Evolutionary conservation across 2,888 invertebrate species (phyloP).

Genomic region (Cataglyphis rosenhaueri): DNA sequence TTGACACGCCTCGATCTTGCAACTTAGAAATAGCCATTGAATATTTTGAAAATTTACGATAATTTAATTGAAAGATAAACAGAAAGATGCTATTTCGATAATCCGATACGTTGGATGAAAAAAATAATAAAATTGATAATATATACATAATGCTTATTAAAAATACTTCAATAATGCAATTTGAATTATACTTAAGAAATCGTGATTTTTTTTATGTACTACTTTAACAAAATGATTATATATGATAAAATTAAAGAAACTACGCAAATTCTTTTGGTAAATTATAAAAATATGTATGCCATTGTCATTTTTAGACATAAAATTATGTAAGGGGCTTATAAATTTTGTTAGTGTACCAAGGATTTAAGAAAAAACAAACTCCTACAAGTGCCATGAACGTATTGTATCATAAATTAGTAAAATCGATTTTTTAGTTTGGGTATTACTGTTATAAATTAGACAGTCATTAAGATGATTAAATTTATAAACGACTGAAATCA

Average conservation of each 20-base stretch:
- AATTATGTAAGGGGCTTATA: background rate
- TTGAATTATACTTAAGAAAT: background rate
- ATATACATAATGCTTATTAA: too few relatives aligned
- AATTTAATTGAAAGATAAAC: background rate
- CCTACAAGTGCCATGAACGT: background rate
- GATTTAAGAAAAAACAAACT: background rate
- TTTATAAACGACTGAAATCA: background rate
- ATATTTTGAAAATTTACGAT: background rate
- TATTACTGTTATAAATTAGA: background rate
- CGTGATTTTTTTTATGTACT: background rate
- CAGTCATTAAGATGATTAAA: background rate
- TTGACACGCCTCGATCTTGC: background rate
- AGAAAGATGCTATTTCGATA: background rate
- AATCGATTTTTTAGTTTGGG: background rate
- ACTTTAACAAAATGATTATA: background rate
- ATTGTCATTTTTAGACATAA: background rate
- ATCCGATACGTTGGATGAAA: background rate
- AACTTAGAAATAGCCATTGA: background rate
- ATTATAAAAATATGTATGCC: background rate
- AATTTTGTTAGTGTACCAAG: background rate
- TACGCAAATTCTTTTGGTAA: background rate
- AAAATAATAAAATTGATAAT: too few relatives aligned
- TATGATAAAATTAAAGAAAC: background rate
- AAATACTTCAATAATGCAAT: too few relatives aligned
- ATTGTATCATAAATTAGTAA: background rate